Evolutionary conservation across 1,140 invertebrate genomes (phyloP).

Genomic region (Pseudoatta argentina): DNA sequence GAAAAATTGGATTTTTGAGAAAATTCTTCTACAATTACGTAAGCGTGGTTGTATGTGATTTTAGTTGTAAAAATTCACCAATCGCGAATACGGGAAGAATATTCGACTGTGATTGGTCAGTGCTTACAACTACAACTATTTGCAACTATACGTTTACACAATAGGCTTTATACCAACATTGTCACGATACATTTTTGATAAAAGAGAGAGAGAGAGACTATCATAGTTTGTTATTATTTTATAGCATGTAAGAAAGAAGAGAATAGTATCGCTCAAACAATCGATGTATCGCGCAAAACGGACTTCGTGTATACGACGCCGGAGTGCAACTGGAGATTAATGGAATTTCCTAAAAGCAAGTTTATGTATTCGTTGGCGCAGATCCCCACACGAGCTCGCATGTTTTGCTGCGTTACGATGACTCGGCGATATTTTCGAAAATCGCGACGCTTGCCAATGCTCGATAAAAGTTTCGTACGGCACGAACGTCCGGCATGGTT

Average conservation of each 20-base stretch:
- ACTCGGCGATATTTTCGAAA: slow-evolving; percentile 63
- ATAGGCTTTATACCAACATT: neutral
- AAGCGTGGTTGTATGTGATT: too few species aligned
- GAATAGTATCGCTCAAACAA: slow-evolving; percentile 23
- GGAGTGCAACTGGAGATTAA: slow-evolving; percentile 58
- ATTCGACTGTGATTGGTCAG: too few species aligned
- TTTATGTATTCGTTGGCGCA: slow-evolving; percentile 62
- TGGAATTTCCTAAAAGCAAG: slow-evolving; percentile 65
- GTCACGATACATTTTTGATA: neutral
- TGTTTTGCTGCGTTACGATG: slow-evolving; percentile 56
- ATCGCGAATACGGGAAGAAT: too few species aligned
- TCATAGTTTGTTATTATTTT: slow-evolving; percentile 15
- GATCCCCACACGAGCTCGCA: slow-evolving; percentile 24
- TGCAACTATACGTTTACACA: too few species aligned
- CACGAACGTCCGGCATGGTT: slow-evolving; percentile 39
- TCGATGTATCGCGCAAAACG: slow-evolving; percentile 50
- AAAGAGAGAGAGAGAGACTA: neutral
- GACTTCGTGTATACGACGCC: slow-evolving; percentile 24
- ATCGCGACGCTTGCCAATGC: slow-evolving; percentile 61
- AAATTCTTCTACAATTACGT: too few species aligned
- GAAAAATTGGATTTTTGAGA: neutral
- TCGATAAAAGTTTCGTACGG: slow-evolving; percentile 57
- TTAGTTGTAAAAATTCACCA: too few species aligned
- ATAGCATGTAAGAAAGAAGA: neutral
- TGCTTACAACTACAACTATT: too few species aligned